Evolutionary conservation across 2,113 vertebrate species (phyloP).

Genomic region (Silurus asotus): DNA sequence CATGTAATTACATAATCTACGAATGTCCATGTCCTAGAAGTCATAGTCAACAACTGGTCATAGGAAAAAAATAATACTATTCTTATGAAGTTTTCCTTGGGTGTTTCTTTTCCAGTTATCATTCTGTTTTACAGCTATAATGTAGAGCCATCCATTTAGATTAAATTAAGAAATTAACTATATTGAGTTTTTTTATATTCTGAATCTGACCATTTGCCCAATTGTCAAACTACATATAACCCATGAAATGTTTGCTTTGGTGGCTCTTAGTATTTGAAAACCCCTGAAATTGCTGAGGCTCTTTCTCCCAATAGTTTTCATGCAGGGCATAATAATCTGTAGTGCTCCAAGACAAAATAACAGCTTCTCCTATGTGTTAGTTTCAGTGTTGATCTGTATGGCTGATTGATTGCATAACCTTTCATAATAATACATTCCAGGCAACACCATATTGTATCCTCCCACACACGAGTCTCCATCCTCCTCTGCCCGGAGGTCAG

Average conservation of each 20-base stretch:
- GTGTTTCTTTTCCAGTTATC: background rate
- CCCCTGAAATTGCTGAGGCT: background rate
- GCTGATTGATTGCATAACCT: background rate
- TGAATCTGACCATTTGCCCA: background rate
- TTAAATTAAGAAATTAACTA: background rate
- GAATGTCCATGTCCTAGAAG: background rate
- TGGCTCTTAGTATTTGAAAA: background rate
- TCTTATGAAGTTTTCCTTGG: background rate
- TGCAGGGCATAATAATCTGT: background rate
- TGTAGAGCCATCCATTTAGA: background rate
- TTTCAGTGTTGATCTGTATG: slow-evolving; percentile 3
- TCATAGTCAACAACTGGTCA: background rate
- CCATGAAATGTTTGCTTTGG: background rate
- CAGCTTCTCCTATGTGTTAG: background rate
- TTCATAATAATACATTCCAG: background rate
- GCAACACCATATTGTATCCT: slow-evolving; percentile 14
- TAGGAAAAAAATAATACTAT: too few relatives aligned
- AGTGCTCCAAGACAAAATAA: background rate
- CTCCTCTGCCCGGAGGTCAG: slow-evolving; percentile 53
- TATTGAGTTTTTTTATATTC: background rate
- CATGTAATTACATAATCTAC: background rate
- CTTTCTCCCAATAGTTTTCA: background rate
- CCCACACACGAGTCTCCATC: slow-evolving; percentile 38
- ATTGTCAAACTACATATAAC: background rate
- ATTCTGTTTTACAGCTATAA: too few relatives aligned